Evolutionary conservation across 2,797 vertebrate species (phyloP).

Genomic region (Schizothorax lantsangensis): DNA sequence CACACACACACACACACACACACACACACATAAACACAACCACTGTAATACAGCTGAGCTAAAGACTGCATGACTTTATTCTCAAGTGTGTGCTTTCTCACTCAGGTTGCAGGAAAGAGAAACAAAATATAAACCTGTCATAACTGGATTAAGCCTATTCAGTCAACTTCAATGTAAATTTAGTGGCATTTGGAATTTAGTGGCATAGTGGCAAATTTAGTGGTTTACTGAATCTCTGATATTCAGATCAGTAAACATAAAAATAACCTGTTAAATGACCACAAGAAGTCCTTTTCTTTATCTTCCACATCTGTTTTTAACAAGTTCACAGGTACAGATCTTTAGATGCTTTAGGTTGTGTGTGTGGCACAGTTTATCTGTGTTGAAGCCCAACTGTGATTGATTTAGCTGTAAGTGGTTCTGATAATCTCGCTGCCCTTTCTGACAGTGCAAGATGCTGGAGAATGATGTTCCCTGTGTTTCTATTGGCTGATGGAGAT

Average conservation of each 20-base stretch:
- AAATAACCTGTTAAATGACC: background rate
- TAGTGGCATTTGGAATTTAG: background rate
- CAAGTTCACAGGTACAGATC: background rate
- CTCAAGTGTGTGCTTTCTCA: background rate
- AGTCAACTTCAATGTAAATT: background rate
- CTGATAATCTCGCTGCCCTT: constrained; percentile 5
- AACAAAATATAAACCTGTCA: background rate
- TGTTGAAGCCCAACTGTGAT: constrained; percentile 30
- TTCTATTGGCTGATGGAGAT: background rate
- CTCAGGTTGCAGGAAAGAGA: background rate
- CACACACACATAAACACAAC: background rate
- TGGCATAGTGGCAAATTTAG: no score
- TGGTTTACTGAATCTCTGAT: no score
- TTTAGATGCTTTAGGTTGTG: constrained; percentile 10
- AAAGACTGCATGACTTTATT: constrained; percentile 1
- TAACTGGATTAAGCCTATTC: background rate
- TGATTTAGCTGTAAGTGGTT: constrained; percentile 35
- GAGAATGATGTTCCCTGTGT: constrained; percentile 14
- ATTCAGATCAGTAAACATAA: background rate
- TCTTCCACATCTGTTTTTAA: background rate
- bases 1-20: no score
- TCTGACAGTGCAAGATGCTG: constrained; percentile 23
- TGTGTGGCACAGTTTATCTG: background rate
- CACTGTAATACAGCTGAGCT: background rate
- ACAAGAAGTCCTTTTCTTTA: background rate